Conservation (phyloP, 1,140 invertebrate species). For the Vollenhovia emeryi region DNA sequence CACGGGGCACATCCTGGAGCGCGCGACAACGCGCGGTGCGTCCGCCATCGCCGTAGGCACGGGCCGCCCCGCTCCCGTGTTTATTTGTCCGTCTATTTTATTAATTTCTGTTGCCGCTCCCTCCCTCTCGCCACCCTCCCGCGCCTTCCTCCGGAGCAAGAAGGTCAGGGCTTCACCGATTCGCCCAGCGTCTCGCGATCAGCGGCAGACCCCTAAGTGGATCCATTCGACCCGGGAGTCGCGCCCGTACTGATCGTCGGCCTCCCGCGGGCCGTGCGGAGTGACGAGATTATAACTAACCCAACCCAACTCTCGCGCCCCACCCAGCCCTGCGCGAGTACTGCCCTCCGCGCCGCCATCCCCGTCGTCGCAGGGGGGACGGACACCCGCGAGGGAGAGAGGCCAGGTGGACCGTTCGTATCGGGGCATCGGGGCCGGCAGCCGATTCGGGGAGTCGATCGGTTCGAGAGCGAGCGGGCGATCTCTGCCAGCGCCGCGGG, state of each 20-base stretch:
- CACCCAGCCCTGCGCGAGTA: constrained; percentile 34
- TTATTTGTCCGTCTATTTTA: no score
- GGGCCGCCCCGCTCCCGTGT: not conserved
- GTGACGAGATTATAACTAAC: constrained; percentile 57
- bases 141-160: not conserved
- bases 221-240: constrained; percentile 76
- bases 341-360: not conserved
- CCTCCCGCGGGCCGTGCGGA: constrained; percentile 10
- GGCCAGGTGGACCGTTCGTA: not conserved
- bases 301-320: constrained; percentile 41
- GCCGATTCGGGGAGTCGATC: not conserved
- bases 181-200: constrained; percentile 15
- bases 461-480: not conserved
- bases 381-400: not conserved
- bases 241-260: constrained; percentile 79
- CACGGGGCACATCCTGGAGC: not conserved
- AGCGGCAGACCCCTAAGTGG: constrained; percentile 1
- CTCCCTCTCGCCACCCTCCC: not conserved
- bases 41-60: not conserved
- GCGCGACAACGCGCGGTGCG: constrained; percentile 17
- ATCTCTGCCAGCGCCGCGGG: not conserved
- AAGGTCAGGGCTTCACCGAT: constrained; percentile 21
- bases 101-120: not conserved
- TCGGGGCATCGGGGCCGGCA: not conserved
- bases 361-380: not conserved